phyloP scores from a whole-genome alignment of 2,888 invertebrate genomes.

The Saturnia pavonia region DNA sequence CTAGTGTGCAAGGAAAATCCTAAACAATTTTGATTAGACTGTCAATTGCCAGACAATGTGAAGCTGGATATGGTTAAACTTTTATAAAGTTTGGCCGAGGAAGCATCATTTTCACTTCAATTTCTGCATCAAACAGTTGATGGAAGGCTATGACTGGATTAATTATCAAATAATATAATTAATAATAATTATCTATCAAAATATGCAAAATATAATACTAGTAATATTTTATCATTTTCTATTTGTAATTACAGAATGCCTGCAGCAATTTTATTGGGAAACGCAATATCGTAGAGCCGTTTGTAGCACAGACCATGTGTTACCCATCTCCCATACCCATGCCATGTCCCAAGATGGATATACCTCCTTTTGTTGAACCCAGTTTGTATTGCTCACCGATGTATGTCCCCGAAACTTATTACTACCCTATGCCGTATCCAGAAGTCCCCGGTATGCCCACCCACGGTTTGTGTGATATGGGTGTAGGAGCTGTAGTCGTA shows the following conservation, averaged over 20 bases:
- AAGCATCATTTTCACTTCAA: neutral
- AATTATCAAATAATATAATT: too few species aligned
- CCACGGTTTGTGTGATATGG: neutral
- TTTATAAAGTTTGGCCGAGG: neutral
- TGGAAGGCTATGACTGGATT: neutral
- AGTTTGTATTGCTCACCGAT: neutral
- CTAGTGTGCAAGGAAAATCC: neutral
- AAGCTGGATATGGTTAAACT: neutral
- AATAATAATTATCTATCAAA: too few species aligned
- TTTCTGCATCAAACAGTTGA: neutral
- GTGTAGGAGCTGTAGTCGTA: neutral
- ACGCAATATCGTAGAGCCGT: neutral
- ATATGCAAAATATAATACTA: neutral
- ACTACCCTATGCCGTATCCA: neutral
- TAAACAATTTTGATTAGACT: neutral
- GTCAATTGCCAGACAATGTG: neutral
- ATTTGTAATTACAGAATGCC: slow-evolving; percentile 4
- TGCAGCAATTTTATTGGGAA: neutral
- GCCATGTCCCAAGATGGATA: neutral
- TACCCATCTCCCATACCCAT: neutral
- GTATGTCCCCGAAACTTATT: neutral
- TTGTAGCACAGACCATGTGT: neutral
- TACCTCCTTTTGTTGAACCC: neutral
- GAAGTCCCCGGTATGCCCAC: neutral
- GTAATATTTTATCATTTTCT: neutral